Base-by-base conservation (phyloP, 2,888 invertebrate genomes). In the Papilio elwesi region DNA sequence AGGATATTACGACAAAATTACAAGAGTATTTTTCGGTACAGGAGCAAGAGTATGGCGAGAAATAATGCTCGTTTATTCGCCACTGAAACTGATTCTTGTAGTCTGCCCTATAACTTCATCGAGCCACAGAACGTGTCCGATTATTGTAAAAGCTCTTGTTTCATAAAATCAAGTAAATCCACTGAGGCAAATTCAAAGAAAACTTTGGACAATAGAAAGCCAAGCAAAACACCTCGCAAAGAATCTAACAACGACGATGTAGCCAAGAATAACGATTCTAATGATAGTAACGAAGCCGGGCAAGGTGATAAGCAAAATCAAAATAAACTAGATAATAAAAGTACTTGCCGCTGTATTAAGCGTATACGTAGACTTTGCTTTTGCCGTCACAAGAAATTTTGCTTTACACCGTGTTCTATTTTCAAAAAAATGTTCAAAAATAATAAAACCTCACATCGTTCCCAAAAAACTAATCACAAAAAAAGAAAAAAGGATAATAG, bases 401-500 rank as follows among this genome's bases (percentile, higher is more conserved):
- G 26, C 26, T 36, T 70, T 6, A 66, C 66, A 15, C 70, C 73
- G 5, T 73, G 73, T 36, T 70, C 70, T 6, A 47, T 73, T 47
- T 70, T 73, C 12, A 73, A 59, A 16, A 73, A 62, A 49, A 53
- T 70, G 36, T 73, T 73, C 48, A 52, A 68, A 10, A 82, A 73
- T 57, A 74, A 70, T 38, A 73, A 75, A 10, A 72, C 71, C 36
- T 62, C 72, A 10, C 36, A 65, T 6, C 62, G 59, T 6, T 77
- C 78, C 63, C 80, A 79, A 48, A 82, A 79, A 38, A 80, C 77
- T 48, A 84, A 87, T 71, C 83, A 85, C 68, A 90, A 88, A 76
- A 81, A 83, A 6, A 87, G 84, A 70, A 89, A 86, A 82, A 89
- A 88, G 73, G 68, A 68, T 67, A n/a, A 75, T 38, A 70, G 15